Percentiles rank a stretch among this genome's conserved stretches.
Conservation (phyloP, 1,140 invertebrate genomes). For the Caenorhabditis brenneri region DNA sequence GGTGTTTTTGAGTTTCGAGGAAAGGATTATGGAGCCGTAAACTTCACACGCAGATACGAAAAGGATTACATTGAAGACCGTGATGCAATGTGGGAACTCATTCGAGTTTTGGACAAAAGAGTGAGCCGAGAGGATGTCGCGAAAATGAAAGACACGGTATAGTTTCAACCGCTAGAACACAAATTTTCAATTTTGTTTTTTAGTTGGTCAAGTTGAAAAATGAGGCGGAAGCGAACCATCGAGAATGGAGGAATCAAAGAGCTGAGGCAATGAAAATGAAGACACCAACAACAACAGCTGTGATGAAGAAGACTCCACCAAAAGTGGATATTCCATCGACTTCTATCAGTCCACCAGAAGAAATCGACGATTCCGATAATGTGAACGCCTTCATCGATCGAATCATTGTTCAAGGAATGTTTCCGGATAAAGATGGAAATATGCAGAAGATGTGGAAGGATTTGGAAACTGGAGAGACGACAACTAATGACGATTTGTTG, state of each 20-base stretch:
- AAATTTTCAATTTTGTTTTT: too few relatives aligned
- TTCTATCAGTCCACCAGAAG: background rate
- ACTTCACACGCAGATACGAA: background rate
- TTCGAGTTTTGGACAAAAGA: background rate
- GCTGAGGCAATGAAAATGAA: too few relatives aligned
- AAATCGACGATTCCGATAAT: background rate
- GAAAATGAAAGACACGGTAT: too few relatives aligned
- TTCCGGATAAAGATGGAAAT: background rate
- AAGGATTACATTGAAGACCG: background rate
- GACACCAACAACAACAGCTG: too few relatives aligned
- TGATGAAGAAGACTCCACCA: too few relatives aligned
- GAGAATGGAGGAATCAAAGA: too few relatives aligned
- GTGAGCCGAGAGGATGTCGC: background rate
- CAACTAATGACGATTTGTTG: background rate
- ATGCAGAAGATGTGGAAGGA: background rate
- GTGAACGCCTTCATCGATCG: background rate
- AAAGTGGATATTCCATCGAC: background rate
- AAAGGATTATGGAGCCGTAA: background rate
- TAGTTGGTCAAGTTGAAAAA: too few relatives aligned
- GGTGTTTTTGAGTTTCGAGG: background rate
- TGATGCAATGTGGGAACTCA: background rate
- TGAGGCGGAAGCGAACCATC: too few relatives aligned
- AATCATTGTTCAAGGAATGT: background rate
- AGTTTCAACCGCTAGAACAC: too few relatives aligned
- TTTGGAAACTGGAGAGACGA: background rate